A percentile compares a stretch with the other conserved stretches of the same genome.
Evolutionary conservation across 2,113 vertebrate genomes (phyloP).

Genomic region (Neopipo cinnamomea): DNA sequence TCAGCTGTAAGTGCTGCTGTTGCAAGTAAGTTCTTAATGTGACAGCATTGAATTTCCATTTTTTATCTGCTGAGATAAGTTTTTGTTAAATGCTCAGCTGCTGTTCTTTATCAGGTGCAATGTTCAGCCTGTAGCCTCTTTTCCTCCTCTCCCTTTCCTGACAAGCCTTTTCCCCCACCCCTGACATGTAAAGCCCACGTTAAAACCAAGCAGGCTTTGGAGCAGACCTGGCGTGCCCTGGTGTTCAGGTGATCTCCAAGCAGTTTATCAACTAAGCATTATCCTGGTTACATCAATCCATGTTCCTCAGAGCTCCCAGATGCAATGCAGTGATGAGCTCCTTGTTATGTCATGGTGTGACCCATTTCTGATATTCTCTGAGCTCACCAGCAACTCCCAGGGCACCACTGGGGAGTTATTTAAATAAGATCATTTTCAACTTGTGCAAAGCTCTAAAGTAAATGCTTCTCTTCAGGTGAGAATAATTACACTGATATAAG

Average conservation of each 20-base stretch:
- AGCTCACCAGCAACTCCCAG: background rate
- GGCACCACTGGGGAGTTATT: background rate
- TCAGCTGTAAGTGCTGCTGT: background rate
- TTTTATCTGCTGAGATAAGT: background rate
- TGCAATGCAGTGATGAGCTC: fast-evolving
- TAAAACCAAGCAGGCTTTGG: background rate
- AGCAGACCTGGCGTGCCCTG: background rate
- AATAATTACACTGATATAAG: background rate
- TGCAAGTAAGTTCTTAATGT: background rate
- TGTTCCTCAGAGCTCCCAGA: background rate
- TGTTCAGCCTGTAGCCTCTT: background rate
- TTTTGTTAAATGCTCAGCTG: background rate
- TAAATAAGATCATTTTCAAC: background rate
- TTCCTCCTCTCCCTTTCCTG: background rate
- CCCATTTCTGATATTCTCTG: background rate
- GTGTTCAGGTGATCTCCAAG: background rate
- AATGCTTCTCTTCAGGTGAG: background rate
- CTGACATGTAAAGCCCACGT: fast-evolving
- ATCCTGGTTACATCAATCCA: background rate
- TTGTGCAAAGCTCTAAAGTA: background rate
- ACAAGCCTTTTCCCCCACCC: background rate
- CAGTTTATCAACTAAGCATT: background rate
- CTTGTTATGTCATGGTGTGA: background rate
- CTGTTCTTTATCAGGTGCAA: background rate
- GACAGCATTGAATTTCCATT: background rate